These are phyloP conservation scores for Clarias pachynema DNA, from an alignment of 2,797 vertebrate genomes.

Conservation along the genomic window DNA sequence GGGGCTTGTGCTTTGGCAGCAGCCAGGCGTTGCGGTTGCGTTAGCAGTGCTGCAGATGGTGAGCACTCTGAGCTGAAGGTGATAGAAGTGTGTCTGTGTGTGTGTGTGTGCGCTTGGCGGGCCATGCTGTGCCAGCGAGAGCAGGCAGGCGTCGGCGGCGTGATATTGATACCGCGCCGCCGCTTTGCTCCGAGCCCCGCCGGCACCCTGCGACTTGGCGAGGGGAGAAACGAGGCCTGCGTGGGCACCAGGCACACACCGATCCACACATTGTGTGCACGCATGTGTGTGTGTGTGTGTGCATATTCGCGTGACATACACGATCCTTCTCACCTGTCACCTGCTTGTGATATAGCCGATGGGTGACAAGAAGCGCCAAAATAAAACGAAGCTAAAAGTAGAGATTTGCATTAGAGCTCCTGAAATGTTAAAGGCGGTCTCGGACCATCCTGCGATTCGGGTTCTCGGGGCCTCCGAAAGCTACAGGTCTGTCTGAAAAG, in stretches of 20 bases:
- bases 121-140: slow-evolving; percentile 54
- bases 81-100: slow-evolving; percentile 58
- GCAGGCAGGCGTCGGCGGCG: slow-evolving; percentile 63
- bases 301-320: slow-evolving; percentile 41
- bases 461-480: neutral
- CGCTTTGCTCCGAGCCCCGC: slow-evolving; percentile 68
- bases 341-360: slow-evolving; percentile 32
- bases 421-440: neutral
- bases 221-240: slow-evolving; percentile 60
- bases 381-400: slow-evolving; percentile 25
- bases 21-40: slow-evolving; percentile 55
- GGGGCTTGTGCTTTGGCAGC: slow-evolving; percentile 61
- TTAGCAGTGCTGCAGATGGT: slow-evolving; percentile 71
- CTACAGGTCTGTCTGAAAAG: slow-evolving; percentile 12
- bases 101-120: slow-evolving; percentile 54
- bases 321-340: slow-evolving; percentile 56
- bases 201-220: slow-evolving; percentile 69
- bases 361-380: neutral
- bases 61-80: slow-evolving; percentile 66
- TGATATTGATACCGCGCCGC: slow-evolving; percentile 62
- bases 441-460: neutral
- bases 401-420: slow-evolving; percentile 26
- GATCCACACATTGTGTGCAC: slow-evolving; percentile 51
- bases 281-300: slow-evolving; percentile 19
- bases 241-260: slow-evolving; percentile 69